Base-by-base conservation (phyloP, 2,888 invertebrate genomes). In the Helicoverpa assulta region DNA sequence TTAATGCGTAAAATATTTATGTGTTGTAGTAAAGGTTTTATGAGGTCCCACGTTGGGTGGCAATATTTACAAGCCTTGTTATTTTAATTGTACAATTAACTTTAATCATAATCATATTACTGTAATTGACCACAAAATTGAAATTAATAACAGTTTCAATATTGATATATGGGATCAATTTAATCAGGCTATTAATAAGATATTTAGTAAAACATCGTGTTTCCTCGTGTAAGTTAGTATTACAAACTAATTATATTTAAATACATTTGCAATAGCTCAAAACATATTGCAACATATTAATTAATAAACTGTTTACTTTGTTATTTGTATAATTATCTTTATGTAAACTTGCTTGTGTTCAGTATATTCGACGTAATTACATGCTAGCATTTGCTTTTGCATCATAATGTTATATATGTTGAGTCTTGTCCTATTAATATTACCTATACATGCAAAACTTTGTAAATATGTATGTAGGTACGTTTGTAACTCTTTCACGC, bases 41-140 rank as follows among this genome's bases (percentile, higher is more conserved):
- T n/a, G n/a, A 18, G 12, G 57, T 33, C 55, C 57, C 70, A 43
- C 37, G 47, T 52, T 61, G 61, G 67, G 70, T 57, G 70, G 67
- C 67, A 69, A 55, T 43, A 16, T 47, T 47, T 7, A 6, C n/a
- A 16, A 47, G 4, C 8, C n/a, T 47, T n/a, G n/a, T 33, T 18
- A 47, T 52, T 18, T 26, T 29, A 29, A n/a, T n/a, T n/a, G n/a
- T n/a, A n/a, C n/a, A n/a, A 18, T 16, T 12, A 16, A 19, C 12
- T 5, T 8, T 26, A n/a, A 37, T 5, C 33, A 26, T 14, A 51
- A 51, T 10, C 37, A 26, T 19, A 50, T 50, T 43, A 29, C 19
- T 26, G 40, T 33, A 18, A 5, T 52, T 29, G 1, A 14, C n/a
- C 12, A 3, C 21, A 43, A 16, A 21, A 6, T 8, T 12, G 16